Evolutionary conservation across 2,888 invertebrate species (phyloP), one percentile per base, ranked within the genome.

Genomic region (Leistus spinibarbis): DNA sequence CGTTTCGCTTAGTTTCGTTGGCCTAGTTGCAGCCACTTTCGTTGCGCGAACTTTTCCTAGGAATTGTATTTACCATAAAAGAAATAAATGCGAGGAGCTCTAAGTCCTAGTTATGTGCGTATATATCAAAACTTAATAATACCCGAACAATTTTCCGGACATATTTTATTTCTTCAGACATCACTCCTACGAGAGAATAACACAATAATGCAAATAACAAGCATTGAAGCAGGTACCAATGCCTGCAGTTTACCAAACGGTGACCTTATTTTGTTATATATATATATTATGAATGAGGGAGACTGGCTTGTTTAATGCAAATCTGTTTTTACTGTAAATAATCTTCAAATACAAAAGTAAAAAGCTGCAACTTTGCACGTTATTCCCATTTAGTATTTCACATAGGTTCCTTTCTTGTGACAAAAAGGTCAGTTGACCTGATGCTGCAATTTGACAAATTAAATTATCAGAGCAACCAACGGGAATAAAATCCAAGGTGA

Each of bases 401-500:
- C n/a, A n/a, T n/a, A n/a, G n/a, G n/a, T n/a, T n/a, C n/a, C n/a
- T n/a, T n/a, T 40, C 13, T 2, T 40, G 40, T 40, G 40, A 40
- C 40, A 40, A 40, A 40, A 40, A 40, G 40, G 40, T 40, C 40
- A 40, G 75, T 54, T 76, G 76, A 78, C 77, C 79, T 80, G 78
- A 40, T 40, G 40, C 13, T 76, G 77, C 72, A 76, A 74, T 71
- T 75, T 65, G 72, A 66, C 76, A 80, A 80, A 80, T 80, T 79
- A 80, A 81, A 80, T 81, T 81, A 80, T 80, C 78, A 79, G 77
- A 78, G 78, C 70, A 54, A 70, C 60, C 57, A 72, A 70, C 69
- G 69, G 60, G 76, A 79, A 77, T 77, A 77, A 78, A 78, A 79
- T 76, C 79, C 77, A 72, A 68, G 71, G 67, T 79, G 78, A 79